These are phyloP conservation scores for Ia io DNA, from an alignment of 2,113 vertebrate species.

Conservation along the genomic window DNA sequence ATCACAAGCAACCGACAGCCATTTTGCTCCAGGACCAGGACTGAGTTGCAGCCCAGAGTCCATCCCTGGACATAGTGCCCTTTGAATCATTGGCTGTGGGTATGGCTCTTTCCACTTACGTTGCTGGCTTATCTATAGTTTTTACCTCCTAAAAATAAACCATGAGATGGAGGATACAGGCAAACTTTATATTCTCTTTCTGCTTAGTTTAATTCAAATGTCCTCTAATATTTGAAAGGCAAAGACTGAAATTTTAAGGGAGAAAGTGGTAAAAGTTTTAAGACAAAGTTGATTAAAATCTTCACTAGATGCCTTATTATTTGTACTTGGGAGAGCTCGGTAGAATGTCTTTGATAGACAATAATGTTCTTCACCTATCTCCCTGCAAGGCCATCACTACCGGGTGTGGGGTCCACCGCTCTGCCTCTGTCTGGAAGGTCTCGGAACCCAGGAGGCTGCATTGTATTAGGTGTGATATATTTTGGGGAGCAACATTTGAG, in stretches of 20 bases:
- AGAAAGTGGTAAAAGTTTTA: not conserved
- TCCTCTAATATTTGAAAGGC: not conserved
- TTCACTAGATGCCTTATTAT: not conserved
- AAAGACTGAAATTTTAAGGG: not conserved
- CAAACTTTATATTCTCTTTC: not conserved
- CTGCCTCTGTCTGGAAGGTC: fast-evolving
- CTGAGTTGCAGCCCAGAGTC: not conserved
- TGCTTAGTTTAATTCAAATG: not conserved
- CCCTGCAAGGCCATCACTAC: fast-evolving
- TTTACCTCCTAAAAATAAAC: not conserved
- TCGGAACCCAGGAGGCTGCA: not conserved
- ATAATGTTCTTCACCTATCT: not conserved
- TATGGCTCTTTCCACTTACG: no score
- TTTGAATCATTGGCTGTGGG: fast-evolving
- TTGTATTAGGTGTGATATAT: fast-evolving
- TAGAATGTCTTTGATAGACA: not conserved
- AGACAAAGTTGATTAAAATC: not conserved
- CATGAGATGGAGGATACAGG: not conserved
- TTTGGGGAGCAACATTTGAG: no score
- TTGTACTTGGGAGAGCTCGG: not conserved
- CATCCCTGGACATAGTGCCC: no score
- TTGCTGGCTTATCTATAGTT: not conserved
- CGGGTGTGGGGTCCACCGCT: fast-evolving
- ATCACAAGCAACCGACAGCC: fast-evolving
- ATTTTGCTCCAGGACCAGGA: fast-evolving